These are phyloP conservation scores for Ennomos erosarius DNA, from an alignment of 2,888 invertebrate genomes.

Conservation along the genomic window DNA sequence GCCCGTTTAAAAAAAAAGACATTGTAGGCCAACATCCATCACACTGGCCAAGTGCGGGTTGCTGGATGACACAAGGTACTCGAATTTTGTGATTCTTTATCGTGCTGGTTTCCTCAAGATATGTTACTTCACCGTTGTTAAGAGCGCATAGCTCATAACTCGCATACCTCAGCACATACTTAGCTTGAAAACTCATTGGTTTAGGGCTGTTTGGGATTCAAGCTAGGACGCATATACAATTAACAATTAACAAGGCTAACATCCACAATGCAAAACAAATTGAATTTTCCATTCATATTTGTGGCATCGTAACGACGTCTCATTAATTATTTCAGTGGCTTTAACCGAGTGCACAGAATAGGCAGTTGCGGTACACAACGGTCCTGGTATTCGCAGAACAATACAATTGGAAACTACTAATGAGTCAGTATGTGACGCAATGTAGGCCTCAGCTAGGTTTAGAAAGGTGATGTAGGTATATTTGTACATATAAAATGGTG, in stretches of 20 bases:
- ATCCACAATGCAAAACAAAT: conserved; percentile 3
- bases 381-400: conserved; percentile 74
- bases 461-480: conserved; percentile 36
- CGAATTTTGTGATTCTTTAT: no score
- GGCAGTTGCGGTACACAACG: conserved; percentile 65
- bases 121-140: no score
- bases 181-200: no score
- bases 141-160: no score
- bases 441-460: conserved; percentile 48
- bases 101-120: no score
- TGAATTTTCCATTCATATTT: conserved; percentile 22
- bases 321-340: conserved; percentile 72
- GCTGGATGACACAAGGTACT: no score
- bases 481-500: conserved; percentile 11
- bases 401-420: conserved; percentile 78
- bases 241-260: background rate
- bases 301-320: conserved; percentile 49
- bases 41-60: no score
- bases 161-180: no score
- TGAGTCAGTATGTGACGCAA: conserved; percentile 67
- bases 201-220: no score
- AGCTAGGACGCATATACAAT: no score
- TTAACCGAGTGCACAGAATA: conserved; percentile 62
- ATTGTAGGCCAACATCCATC: no score
- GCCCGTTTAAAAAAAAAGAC: no score